Evolutionary conservation across 2,888 invertebrate species (phyloP).

Genomic region (Dicranocentrus wangi): DNA sequence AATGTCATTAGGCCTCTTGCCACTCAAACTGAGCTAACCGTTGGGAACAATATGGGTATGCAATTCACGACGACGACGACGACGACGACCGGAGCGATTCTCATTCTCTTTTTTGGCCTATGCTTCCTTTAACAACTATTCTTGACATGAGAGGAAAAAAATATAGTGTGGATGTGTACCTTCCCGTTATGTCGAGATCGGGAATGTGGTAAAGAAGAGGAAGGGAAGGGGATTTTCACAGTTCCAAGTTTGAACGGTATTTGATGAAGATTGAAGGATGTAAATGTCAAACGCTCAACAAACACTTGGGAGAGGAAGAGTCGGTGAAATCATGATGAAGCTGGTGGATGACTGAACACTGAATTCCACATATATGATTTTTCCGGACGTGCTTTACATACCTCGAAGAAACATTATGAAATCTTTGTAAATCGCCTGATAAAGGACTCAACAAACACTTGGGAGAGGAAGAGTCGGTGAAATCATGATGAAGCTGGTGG

Average conservation of each 20-base stretch:
- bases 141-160: slow-evolving; percentile 11
- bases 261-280: slow-evolving; percentile 64
- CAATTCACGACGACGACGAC: slow-evolving; percentile 57
- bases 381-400: slow-evolving; percentile 44
- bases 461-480: not conserved
- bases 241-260: slow-evolving; percentile 49
- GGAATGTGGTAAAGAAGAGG: not conserved
- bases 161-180: not conserved
- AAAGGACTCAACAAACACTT: slow-evolving; percentile 36
- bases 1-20: slow-evolving; percentile 64
- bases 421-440: not conserved
- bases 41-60: slow-evolving; percentile 40
- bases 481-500: slow-evolving; percentile 19
- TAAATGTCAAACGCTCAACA: slow-evolving; percentile 60
- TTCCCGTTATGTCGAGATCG: not conserved
- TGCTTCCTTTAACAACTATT: slow-evolving; percentile 35
- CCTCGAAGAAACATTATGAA: not conserved
- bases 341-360: not conserved
- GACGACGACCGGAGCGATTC: slow-evolving; percentile 32
- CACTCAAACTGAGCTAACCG: slow-evolving; percentile 61
- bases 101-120: slow-evolving; percentile 29
- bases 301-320: slow-evolving; percentile 13
- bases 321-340: slow-evolving; percentile 8
- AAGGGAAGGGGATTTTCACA: not conserved
- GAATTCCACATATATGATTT: slow-evolving; percentile 35